Evolutionary conservation across 2,797 vertebrate genomes (phyloP).

Genomic region (Vespertilio murinus): DNA sequence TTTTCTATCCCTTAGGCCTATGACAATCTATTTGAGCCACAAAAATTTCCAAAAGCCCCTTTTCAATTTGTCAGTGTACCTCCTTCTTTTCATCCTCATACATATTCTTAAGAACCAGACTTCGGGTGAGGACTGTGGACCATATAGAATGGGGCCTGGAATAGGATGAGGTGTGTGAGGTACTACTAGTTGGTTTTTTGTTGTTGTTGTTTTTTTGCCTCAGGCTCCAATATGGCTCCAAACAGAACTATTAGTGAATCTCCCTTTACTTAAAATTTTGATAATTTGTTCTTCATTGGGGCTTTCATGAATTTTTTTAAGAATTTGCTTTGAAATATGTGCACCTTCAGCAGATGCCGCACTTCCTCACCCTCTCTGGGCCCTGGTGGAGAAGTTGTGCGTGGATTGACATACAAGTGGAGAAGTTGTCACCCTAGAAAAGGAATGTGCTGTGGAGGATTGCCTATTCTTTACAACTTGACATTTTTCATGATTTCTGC

Average conservation of each 20-base stretch:
- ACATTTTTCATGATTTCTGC: not conserved
- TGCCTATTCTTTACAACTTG: not conserved
- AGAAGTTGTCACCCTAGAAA: not conserved
- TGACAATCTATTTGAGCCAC: constrained; percentile 11
- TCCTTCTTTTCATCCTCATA: not conserved
- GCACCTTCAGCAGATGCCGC: not conserved
- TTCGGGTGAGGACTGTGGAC: not conserved
- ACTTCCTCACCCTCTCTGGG: not conserved
- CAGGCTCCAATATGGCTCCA: not conserved
- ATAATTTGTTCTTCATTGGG: not conserved
- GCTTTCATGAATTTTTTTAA: not conserved
- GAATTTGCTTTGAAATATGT: not conserved
- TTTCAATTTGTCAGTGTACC: not conserved
- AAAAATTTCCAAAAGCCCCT: not conserved
- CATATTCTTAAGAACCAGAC: not conserved
- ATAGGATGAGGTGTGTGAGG: not conserved
- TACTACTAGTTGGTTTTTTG: too few relatives aligned
- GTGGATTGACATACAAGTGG: not conserved
- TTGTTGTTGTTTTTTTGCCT: not conserved
- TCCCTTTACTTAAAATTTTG: not conserved
- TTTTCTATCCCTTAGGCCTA: not conserved
- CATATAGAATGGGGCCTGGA: not conserved
- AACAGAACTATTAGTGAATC: not conserved
- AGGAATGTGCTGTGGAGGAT: not conserved
- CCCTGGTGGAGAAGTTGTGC: not conserved